A percentile compares a stretch with the other conserved stretches of the same genome.
Conservation (phyloP, 2,113 vertebrate genomes). For the Melanostigma gelatinosum region DNA sequence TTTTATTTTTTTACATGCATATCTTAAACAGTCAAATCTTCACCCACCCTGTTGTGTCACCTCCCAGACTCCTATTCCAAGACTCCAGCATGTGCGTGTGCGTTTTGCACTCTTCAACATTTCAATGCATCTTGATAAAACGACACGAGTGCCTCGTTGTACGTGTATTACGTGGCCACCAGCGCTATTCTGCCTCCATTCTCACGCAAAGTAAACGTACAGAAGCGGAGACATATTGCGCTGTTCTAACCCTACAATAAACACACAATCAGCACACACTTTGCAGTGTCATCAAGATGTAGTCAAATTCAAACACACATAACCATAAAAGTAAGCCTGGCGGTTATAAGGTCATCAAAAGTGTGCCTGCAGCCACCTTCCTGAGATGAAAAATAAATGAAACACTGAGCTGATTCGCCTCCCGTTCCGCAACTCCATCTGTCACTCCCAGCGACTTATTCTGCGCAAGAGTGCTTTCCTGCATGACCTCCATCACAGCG, state of each 20-base stretch:
- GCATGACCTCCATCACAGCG: constrained; percentile 73
- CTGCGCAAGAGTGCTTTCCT: constrained; percentile 64
- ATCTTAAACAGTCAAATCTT: constrained; percentile 5
- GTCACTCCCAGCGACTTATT: constrained; percentile 75
- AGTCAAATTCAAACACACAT: constrained; percentile 41
- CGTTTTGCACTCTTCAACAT: neutral
- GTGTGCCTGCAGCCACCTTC: constrained; percentile 56
- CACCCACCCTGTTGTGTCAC: neutral
- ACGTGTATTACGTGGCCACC: constrained; percentile 19
- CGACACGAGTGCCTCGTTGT: constrained; percentile 1
- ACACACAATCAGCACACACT: constrained; percentile 34
- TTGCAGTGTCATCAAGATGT: constrained; percentile 50
- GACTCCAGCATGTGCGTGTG: neutral
- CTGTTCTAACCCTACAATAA: constrained; percentile 14
- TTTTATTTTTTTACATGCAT: neutral
- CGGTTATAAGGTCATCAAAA: constrained; percentile 54
- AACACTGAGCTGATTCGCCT: constrained; percentile 69
- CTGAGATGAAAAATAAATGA: constrained; percentile 77
- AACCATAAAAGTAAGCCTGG: constrained; percentile 52
- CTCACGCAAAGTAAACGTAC: neutral
- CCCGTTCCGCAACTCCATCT: constrained; percentile 71
- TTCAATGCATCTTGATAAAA: constrained; percentile 30
- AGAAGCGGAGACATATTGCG: constrained; percentile 16
- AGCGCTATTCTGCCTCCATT: neutral
- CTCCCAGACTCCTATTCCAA: neutral